These are phyloP conservation scores for Dicyrtoma fusca DNA, from an alignment of 2,888 invertebrate genomes.

Conservation along the genomic window DNA sequence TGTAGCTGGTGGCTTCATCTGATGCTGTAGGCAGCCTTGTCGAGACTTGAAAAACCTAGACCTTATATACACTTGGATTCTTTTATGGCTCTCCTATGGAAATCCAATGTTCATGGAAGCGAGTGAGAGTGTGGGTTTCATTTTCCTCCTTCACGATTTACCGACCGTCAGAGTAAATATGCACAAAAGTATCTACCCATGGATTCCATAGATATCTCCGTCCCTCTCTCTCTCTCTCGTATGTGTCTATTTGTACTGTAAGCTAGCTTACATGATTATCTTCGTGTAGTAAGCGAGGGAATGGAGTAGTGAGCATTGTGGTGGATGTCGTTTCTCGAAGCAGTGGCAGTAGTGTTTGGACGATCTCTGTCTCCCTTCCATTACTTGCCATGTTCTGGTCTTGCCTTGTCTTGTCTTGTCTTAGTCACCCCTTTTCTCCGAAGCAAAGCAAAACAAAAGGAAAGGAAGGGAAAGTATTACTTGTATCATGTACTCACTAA, in stretches of 20 bases:
- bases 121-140: slow-evolving; percentile 25
- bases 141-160: slow-evolving; percentile 29
- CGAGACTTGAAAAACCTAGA: slow-evolving; percentile 23
- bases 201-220: slow-evolving; percentile 5
- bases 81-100: slow-evolving; percentile 53
- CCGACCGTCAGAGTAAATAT: slow-evolving; percentile 36
- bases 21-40: slow-evolving; percentile 8
- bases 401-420: slow-evolving; percentile 1
- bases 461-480: neutral
- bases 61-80: slow-evolving; percentile 41
- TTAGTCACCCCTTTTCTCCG: neutral
- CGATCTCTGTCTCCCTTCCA: slow-evolving; percentile 20
- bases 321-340: no score
- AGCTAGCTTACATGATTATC: no score
- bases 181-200: slow-evolving; percentile 31
- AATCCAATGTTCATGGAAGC: slow-evolving; percentile 45
- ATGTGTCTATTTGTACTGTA: no score
- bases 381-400: no score
- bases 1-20: slow-evolving; percentile 43
- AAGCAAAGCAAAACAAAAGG: neutral
- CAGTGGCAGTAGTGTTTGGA: neutral
- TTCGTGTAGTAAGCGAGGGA: no score
- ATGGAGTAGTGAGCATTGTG: no score
- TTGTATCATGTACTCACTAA: slow-evolving; percentile 3
- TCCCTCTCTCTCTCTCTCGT: slow-evolving; percentile 19